Percentiles rank a stretch among this genome's conserved stretches.
These are phyloP conservation scores for Cettia cetti DNA, from an alignment of 2,113 vertebrate species.

Conservation along the genomic window DNA sequence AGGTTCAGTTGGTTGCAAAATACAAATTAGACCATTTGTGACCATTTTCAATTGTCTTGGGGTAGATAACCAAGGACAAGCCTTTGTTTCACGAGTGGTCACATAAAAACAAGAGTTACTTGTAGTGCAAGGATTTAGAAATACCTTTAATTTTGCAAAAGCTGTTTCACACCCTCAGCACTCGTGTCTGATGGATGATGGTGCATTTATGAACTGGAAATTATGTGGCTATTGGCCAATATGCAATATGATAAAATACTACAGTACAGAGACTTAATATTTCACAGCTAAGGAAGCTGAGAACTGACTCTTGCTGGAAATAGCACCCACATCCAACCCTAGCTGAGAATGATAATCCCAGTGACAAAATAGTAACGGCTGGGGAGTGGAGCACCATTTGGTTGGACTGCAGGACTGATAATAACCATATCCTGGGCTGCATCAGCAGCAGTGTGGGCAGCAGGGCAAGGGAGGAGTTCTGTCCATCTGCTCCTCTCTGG, in stretches of 20 bases:
- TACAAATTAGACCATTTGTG: neutral
- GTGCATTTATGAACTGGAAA: constrained; percentile 57
- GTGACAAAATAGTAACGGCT: neutral
- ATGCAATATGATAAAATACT: constrained; percentile 41
- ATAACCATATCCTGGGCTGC: neutral
- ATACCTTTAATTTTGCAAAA: neutral
- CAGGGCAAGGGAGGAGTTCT: neutral
- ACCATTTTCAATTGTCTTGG: neutral
- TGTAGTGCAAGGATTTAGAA: neutral
- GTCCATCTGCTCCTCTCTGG: neutral
- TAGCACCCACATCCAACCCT: neutral
- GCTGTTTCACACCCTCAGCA: constrained; percentile 11
- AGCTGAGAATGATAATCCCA: neutral
- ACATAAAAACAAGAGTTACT: neutral
- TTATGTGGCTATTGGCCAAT: constrained; percentile 47
- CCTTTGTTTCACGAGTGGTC: neutral
- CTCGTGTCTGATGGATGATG: constrained; percentile 29
- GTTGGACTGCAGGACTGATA: neutral
- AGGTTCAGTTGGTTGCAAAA: neutral
- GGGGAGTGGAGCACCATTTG: neutral
- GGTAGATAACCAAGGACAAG: neutral
- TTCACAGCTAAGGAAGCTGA: constrained; percentile 28
- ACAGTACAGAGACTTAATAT: constrained; percentile 38
- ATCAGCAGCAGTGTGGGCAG: neutral
- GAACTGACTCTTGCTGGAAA: neutral